Evolutionary conservation across 2,797 vertebrate species (phyloP).

Genomic region (Menidia menidia): DNA sequence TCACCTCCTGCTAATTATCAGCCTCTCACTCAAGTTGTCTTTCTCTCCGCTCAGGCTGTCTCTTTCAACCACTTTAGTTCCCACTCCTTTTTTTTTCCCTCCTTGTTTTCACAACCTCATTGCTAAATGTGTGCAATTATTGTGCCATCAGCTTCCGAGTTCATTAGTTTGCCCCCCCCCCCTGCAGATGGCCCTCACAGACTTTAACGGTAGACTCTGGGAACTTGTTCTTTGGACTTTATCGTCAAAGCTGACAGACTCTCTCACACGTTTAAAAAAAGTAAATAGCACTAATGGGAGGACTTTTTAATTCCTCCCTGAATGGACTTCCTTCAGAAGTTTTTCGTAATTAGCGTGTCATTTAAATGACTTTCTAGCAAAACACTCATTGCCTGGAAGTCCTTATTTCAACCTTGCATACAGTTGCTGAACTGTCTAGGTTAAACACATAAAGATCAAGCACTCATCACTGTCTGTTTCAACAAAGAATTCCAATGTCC

Average conservation of each 20-base stretch:
- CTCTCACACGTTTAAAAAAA: slow-evolving; percentile 31
- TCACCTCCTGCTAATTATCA: slow-evolving; percentile 55
- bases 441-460: too few species aligned
- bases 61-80: slow-evolving; percentile 41
- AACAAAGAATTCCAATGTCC: background rate
- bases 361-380: background rate
- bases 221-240: slow-evolving; percentile 32
- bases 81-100: slow-evolving; percentile 28
- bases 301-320: background rate
- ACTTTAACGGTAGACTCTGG: slow-evolving; percentile 50
- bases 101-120: slow-evolving; percentile 40
- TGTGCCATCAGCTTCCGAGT: slow-evolving; percentile 62
- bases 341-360: background rate
- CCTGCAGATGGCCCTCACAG: slow-evolving; percentile 50
- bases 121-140: slow-evolving; percentile 59
- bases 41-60: slow-evolving; percentile 31
- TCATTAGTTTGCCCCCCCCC: slow-evolving; percentile 52
- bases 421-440: background rate
- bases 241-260: slow-evolving; percentile 24
- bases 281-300: background rate
- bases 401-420: background rate
- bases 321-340: background rate
- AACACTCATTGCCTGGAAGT: background rate
- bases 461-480: background rate
- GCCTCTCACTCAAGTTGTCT: slow-evolving; percentile 51